Conservation (phyloP, 92 coral and sea anemone species). For the Isaurus tuberculatus region DNA sequence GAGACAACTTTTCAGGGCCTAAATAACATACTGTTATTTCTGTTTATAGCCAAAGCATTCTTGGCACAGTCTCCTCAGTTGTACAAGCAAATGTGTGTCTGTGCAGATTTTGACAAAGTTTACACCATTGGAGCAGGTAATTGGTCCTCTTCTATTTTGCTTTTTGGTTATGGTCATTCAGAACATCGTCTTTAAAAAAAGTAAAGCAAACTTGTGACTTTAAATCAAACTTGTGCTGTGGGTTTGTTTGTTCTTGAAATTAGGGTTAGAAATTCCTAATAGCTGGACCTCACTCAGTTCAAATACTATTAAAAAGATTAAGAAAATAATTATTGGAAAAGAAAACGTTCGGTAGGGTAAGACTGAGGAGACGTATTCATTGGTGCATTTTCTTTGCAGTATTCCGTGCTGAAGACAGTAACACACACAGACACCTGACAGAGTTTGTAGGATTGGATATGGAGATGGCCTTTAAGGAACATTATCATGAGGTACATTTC, state of each 20-base stretch:
- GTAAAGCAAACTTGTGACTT: no score
- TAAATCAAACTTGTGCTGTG: no score
- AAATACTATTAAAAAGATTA: no score
- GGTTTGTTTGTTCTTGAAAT: no score
- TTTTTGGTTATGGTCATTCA: no score
- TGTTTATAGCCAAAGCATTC: conserved; percentile 82
- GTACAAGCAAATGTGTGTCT: conserved; percentile 96
- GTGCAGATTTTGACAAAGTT: conserved; percentile 94
- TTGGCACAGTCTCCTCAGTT: conserved; percentile 99
- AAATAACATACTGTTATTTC: not conserved
- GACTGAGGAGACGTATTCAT: not conserved
- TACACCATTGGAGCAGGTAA: conserved; percentile 96
- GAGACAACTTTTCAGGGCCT: no score
- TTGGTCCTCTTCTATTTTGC: not conserved
- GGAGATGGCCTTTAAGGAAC: conserved; percentile 96
- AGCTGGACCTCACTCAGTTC: no score
- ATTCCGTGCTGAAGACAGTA: conserved; percentile 98
- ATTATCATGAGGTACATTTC: conserved; percentile 92
- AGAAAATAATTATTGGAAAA: no score
- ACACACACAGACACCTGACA: conserved; percentile 94
- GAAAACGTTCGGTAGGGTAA: no score
- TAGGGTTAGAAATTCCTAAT: no score
- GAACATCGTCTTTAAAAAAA: no score
- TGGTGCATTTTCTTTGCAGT: conserved; percentile 45
- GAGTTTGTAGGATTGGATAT: conserved; percentile 98